Evolutionary conservation across 2,113 vertebrate genomes (phyloP), one percentile per base, ranked within the genome.

Genomic region (Mungos mungo): DNA sequence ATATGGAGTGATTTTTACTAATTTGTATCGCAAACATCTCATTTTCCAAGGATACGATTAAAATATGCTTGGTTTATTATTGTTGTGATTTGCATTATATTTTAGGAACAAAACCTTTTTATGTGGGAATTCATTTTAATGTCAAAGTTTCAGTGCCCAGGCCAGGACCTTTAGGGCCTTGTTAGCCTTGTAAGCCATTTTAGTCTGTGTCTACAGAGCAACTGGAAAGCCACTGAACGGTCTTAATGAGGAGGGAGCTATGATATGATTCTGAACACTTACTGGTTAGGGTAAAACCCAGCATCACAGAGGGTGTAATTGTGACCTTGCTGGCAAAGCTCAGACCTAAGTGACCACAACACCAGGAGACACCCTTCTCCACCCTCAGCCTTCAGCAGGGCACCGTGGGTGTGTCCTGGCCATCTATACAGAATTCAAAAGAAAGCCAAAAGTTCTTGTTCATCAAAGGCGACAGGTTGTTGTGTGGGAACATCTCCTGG

Each of bases 1-100:
- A 35, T 45, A 41, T 41, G 11, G n/a, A 74, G 5, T 18, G 4
- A 71, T 72, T 94, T 96, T 71, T 57, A 68, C 7, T 88, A 41
- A 79, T 66, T 93, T 93, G 90, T 52, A 71, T 88, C 41, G 52
- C 21, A 93, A 95, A 45, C 68, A 41, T 57, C 27, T 83, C 85
- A 29, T 5, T 95, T 95, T 97, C 72, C 35, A 85, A 90, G 57
- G 27, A 81, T 60, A 47, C 35, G 38, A 77, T 71, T 89, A 74
- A 93, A 82, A 79, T 52, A 82, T 47, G 14, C 27, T 54, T 93
- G 23, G 5, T 38, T 50, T 60, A 68, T 86, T 86, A 84, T 33
- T 93, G 23, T 63, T 90, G 45, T 88, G 72, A 93, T 89, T 66
- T 83, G 21, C 45, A 15, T 38, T 63, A 6, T 76, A 74, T 66